These are phyloP conservation scores for Ichneumoninae sp. DNA, from an alignment of 2,888 invertebrate genomes.

Conservation along the genomic window DNA sequence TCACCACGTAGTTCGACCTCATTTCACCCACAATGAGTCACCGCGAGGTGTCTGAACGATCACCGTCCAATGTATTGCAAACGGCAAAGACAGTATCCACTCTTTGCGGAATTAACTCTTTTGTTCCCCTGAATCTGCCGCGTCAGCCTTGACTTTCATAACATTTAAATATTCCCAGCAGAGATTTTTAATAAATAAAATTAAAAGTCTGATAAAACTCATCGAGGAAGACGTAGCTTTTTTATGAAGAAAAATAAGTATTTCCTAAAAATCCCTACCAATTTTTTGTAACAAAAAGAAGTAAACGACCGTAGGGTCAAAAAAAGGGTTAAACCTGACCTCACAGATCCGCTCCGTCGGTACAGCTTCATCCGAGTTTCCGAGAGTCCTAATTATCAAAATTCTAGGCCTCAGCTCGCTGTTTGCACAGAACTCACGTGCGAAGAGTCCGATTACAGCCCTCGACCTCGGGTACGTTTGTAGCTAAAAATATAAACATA, in stretches of 20 bases:
- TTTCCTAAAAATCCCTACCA: not conserved
- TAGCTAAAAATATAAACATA: not conserved
- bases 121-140: not conserved
- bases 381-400: constrained; percentile 2
- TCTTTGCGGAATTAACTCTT: not conserved
- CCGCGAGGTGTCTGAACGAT: not conserved
- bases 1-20: not conserved
- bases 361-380: not conserved
- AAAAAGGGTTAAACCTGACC: not conserved
- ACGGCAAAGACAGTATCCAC: not conserved
- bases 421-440: constrained; percentile 32
- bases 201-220: too few relatives aligned
- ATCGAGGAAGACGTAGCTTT: too few relatives aligned
- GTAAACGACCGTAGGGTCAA: not conserved
- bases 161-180: not conserved
- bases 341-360: not conserved
- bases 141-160: not conserved
- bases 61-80: not conserved
- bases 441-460: constrained; percentile 12
- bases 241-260: not conserved
- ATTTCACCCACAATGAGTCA: constrained; percentile 2
- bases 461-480: not conserved
- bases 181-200: not conserved
- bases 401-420: not conserved
- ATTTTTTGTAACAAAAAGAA: not conserved